Evolutionary conservation across 37 sponge, comb jelly and placozoan genomes (phyloP).

Genomic region (Spongilla lacustris): DNA sequence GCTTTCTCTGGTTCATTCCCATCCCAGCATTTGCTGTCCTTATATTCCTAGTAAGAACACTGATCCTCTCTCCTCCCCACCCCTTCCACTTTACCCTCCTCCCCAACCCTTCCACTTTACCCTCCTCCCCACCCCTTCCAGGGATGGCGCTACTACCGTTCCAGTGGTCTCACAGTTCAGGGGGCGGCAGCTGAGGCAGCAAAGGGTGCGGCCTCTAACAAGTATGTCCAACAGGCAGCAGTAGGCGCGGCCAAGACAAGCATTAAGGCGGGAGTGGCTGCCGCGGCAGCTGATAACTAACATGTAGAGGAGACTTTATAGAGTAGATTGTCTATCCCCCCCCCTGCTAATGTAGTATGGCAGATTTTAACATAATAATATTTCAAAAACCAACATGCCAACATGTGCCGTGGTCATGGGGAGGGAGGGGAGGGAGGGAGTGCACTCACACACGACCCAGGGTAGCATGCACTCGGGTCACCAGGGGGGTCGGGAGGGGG

Average conservation of each 20-base stretch:
- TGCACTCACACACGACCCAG: background rate
- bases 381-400: too few relatives aligned
- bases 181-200: conserved; percentile 72
- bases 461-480: background rate
- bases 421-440: background rate
- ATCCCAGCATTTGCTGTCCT: conserved; percentile 23
- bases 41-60: conserved; percentile 48
- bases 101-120: background rate
- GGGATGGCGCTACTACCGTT: conserved; percentile 80
- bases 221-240: conserved; percentile 67
- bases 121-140: conserved; percentile 7
- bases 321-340: background rate
- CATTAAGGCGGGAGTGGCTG: background rate
- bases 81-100: too few relatives aligned
- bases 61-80: too few relatives aligned
- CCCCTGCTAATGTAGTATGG: background rate
- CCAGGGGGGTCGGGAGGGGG: conserved; percentile 30
- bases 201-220: conserved; percentile 79
- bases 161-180: conserved; percentile 75
- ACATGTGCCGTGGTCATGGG: background rate
- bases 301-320: background rate
- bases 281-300: background rate
- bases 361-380: too few relatives aligned
- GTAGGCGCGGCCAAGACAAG: conserved; percentile 48
- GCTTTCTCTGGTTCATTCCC: conserved; percentile 39